Evolutionary conservation across 2,888 invertebrate species (phyloP).

Genomic region (Drosophila melanosoma): DNA sequence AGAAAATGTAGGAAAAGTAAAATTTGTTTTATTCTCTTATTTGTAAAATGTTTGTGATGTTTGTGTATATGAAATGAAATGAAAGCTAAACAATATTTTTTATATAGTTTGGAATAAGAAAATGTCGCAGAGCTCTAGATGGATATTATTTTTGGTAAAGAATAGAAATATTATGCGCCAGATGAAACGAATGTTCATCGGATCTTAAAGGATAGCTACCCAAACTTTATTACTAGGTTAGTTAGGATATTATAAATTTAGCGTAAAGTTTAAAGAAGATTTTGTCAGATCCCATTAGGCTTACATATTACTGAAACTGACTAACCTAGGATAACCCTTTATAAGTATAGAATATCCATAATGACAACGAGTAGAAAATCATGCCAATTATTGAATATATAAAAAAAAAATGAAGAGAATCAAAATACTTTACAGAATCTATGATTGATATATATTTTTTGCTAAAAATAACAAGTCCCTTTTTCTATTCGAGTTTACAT

Average conservation of each 20-base stretch:
- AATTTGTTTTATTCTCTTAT: neutral
- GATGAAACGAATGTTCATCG: neutral
- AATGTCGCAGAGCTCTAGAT: constrained; percentile 36
- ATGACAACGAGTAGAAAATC: neutral
- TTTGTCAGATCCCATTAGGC: neutral
- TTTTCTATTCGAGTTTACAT: neutral
- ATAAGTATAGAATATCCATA: neutral
- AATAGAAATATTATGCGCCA: neutral
- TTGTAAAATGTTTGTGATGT: neutral
- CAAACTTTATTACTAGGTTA: neutral
- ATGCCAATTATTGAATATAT: neutral
- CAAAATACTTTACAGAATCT: neutral
- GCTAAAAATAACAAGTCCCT: neutral
- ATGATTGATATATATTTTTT: neutral
- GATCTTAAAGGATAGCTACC: neutral
- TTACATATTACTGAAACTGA: neutral
- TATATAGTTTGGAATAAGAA: neutral
- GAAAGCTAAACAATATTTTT: constrained; percentile 3
- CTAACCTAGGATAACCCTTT: neutral
- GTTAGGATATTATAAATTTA: neutral
- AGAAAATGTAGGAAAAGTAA: constrained; percentile 1
- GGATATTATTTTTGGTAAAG: neutral
- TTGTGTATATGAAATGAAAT: neutral
- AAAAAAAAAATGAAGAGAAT: no score
- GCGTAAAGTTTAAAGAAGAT: neutral